Conservation (phyloP, 2,888 invertebrate species). For the Eilema griseolum region DNA sequence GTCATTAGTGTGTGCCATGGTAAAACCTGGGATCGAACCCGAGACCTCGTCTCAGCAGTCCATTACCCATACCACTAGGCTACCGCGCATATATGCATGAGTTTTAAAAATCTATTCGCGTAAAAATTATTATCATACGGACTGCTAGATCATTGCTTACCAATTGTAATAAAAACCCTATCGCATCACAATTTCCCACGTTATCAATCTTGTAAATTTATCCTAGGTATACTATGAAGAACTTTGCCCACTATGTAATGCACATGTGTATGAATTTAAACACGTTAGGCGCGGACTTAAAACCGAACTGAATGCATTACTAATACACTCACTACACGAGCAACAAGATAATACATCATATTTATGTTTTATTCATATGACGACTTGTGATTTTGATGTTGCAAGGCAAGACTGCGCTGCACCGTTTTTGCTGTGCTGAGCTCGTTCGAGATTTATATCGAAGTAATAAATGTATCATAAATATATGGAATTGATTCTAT, state of each 20-base stretch:
- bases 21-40: too few relatives aligned
- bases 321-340: conserved; percentile 56
- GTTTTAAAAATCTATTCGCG: too few relatives aligned
- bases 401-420: conserved; percentile 59
- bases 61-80: too few relatives aligned
- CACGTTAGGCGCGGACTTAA: conserved; percentile 34
- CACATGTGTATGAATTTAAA: conserved; percentile 41
- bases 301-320: conserved; percentile 55
- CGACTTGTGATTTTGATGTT: conserved; percentile 77
- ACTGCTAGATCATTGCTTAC: neutral
- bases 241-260: conserved; percentile 26
- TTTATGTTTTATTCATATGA: conserved; percentile 79
- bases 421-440: conserved; percentile 67
- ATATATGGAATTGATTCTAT: conserved; percentile 59
- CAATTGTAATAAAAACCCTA: neutral
- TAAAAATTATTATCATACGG: too few relatives aligned
- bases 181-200: conserved; percentile 19
- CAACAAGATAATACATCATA: conserved; percentile 76
- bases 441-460: conserved; percentile 64
- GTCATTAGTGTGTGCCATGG: too few relatives aligned
- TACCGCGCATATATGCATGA: conserved; percentile 14
- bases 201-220: conserved; percentile 26
- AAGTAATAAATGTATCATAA: conserved; percentile 69
- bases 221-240: too few relatives aligned
- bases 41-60: too few relatives aligned